Evolutionary conservation across 2,888 invertebrate species (phyloP), one percentile per base, ranked within the genome.

Genomic region (Plagiodera versicolora): DNA sequence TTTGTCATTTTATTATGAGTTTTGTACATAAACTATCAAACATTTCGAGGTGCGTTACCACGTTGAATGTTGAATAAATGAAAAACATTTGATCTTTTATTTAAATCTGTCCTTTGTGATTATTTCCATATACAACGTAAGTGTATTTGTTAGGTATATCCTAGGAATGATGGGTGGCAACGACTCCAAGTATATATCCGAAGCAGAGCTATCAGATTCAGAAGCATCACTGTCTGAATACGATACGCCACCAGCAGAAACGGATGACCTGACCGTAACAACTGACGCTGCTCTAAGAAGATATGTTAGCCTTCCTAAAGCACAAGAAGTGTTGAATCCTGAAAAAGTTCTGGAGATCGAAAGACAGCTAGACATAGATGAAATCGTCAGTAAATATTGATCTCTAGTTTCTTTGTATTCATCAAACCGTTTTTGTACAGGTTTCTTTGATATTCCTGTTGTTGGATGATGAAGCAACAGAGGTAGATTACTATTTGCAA

Each of bases 281-380:
- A 56, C 47, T 8, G 68, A 68, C 62, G 68, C 68, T 46, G 62
- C 68, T 1, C n/a, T 61, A 11, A 57, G 51, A 30, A n/a, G 46
- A 4, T 10, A n/a, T 3, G 24, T 54, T 11, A 56, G 55, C 20
- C 53, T 60, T 45, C 62, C 60, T 11, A 58, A 20, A 54, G 58
- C 68, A 9, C 39, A 61, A 24, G 24, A 49, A 9, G 58, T 46
- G 51, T 63, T 63, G 64, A 61, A 14, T 44, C 24, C 66, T 0
- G 75, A 79, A 9, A 78, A 80, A 59, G 69, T 83, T 32, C 70
- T 72, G 9, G 73, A 74, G 49, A 71, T 84, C 1, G 84, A 84
- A 71, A 67, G 73, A 1, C 80, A 83, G 67, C 76, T 85, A 5
- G 78, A 80, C 46, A 74, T 79, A 32, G 75, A 77, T 17, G 83